A percentile compares a stretch with the other conserved stretches of the same genome.
These are phyloP conservation scores for Cirrhinus molitorella DNA, from an alignment of 2,797 vertebrate genomes.

Conservation along the genomic window DNA sequence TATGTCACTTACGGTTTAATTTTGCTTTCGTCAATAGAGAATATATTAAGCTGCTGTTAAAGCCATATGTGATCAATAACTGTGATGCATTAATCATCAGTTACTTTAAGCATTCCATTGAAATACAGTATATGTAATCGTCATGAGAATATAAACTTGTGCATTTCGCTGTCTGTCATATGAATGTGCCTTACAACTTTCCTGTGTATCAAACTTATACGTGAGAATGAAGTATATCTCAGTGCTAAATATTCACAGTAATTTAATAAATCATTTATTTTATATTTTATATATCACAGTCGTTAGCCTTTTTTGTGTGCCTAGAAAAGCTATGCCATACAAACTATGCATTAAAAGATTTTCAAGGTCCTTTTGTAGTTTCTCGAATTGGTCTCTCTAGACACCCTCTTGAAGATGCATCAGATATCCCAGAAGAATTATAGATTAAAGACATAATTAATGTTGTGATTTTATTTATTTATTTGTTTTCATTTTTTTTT, in stretches of 20 bases:
- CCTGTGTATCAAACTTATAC: constrained; percentile 35
- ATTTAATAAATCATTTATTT: constrained; percentile 55
- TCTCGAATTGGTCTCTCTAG: background rate
- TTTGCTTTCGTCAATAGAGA: constrained; percentile 33
- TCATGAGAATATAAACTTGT: constrained; percentile 42
- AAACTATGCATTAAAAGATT: background rate
- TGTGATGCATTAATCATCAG: constrained; percentile 49
- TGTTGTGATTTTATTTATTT: too few relatives aligned
- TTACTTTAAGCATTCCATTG: constrained; percentile 41
- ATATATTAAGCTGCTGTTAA: constrained; percentile 54
- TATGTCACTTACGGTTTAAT: constrained; percentile 26
- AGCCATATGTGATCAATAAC: constrained; percentile 48
- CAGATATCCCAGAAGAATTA: background rate
- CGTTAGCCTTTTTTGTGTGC: background rate
- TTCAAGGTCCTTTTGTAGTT: background rate
- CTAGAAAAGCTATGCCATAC: background rate
- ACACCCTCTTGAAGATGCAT: background rate
- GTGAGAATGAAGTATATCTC: constrained; percentile 22
- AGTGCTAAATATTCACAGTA: constrained; percentile 19
- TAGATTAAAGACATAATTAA: too few relatives aligned
- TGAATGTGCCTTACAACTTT: constrained; percentile 26
- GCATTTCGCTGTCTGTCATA: constrained; percentile 31
- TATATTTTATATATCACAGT: background rate
- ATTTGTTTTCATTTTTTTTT: background rate
- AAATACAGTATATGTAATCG: constrained; percentile 19